Percentiles rank a stretch among this genome's conserved stretches.
Evolutionary conservation across 2,797 vertebrate genomes (phyloP).

Genomic region (Lycodopsis pacificus): DNA sequence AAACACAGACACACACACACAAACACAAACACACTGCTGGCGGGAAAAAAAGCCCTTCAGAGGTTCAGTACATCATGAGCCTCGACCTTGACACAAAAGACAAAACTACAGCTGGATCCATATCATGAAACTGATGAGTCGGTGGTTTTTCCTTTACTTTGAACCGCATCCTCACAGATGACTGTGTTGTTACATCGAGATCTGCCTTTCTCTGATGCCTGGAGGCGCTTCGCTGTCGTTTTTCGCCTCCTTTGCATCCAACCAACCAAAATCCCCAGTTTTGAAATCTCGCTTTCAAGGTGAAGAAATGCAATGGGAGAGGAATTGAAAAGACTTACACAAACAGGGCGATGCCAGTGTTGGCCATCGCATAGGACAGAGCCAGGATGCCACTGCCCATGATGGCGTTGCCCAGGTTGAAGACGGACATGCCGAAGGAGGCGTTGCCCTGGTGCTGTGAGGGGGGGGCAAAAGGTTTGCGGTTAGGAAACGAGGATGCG

Average conservation of each 20-base stretch:
- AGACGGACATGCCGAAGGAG: slow-evolving; percentile 99
- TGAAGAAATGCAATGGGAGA: not conserved
- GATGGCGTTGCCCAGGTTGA: slow-evolving; percentile 99
- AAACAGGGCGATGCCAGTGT: slow-evolving; percentile 98
- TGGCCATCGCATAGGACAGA: slow-evolving; percentile 98
- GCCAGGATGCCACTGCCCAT: slow-evolving; percentile 99
- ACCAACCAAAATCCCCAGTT: not conserved
- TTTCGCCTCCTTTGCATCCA: no score
- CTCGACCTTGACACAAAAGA: slow-evolving; percentile 38
- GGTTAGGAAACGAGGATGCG: not conserved
- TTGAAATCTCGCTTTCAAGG: not conserved
- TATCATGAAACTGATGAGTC: not conserved
- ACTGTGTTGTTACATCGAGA: not conserved
- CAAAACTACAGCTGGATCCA: slow-evolving; percentile 30
- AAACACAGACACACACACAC: not conserved
- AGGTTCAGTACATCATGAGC: not conserved
- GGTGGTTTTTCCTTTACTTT: not conserved
- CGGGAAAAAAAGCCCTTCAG: not conserved
- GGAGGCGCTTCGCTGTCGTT: not conserved
- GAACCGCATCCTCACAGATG: not conserved
- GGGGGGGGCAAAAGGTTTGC: slow-evolving; percentile 16
- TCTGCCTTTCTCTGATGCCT: not conserved
- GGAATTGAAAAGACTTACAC: slow-evolving; percentile 88
- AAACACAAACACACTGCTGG: slow-evolving; percentile 20
- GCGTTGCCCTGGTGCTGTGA: slow-evolving; percentile 92